phyloP scores from a whole-genome alignment of 2,888 invertebrate species.

The Luperina nickerlii region DNA sequence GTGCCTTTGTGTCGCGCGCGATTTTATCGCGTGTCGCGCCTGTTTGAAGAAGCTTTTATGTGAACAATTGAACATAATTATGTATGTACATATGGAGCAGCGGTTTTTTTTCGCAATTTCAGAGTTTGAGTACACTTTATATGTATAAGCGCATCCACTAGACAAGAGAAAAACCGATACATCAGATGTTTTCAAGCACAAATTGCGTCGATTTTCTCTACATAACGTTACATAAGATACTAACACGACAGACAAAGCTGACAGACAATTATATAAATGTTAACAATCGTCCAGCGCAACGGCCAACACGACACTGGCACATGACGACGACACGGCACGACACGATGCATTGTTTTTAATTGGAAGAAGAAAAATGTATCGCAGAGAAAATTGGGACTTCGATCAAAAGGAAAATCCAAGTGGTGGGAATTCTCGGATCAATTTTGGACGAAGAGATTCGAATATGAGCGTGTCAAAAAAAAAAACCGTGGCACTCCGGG shows the following conservation, averaged over 20 bases:
- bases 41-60: no score
- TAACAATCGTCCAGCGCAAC: not conserved
- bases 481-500: no score
- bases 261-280: conserved; percentile 25
- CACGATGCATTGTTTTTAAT: conserved; percentile 14
- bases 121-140: no score
- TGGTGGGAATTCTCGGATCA: not conserved
- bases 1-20: no score
- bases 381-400: not conserved
- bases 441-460: not conserved
- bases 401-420: not conserved
- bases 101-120: no score
- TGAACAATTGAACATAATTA: no score
- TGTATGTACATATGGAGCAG: no score
- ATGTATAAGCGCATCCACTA: no score
- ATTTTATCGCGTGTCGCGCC: no score
- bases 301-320: conserved; percentile 3
- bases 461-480: not conserved
- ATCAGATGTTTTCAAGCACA: not conserved
- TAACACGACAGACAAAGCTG: conserved; percentile 17
- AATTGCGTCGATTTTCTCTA: not conserved
- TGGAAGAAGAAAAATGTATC: conserved; percentile 18
- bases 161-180: not conserved
- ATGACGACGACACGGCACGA: conserved; percentile 17
- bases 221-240: not conserved